These are phyloP conservation scores for Yponomeuta cagnagella DNA, from an alignment of 2,888 invertebrate species.

Conservation along the genomic window DNA sequence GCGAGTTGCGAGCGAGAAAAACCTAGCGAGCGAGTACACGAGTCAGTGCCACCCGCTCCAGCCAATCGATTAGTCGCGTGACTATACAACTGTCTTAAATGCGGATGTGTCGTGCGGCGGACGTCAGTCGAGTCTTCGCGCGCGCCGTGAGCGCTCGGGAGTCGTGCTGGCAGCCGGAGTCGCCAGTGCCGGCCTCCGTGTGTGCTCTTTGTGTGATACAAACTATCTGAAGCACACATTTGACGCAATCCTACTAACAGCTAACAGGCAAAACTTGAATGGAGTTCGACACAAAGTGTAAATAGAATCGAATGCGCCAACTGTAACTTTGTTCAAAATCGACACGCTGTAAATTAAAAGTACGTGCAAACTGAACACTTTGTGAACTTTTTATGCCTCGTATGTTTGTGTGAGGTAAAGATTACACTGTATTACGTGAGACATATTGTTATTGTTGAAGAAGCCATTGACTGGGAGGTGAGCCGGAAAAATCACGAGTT, in stretches of 20 bases:
- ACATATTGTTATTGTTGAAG: background rate
- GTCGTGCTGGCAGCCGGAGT: background rate
- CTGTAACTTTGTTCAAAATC: background rate
- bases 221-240: background rate
- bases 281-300: background rate
- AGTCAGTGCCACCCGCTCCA: conserved; percentile 65
- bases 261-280: background rate
- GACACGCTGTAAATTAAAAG: background rate
- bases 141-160: conserved; percentile 47
- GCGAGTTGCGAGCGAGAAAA: conserved; percentile 51
- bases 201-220: conserved; percentile 9
- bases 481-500: conserved; percentile 13
- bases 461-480: conserved; percentile 18
- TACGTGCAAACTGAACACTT: background rate
- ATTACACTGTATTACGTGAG: background rate
- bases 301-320: background rate
- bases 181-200: background rate
- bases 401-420: conserved; percentile 4
- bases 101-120: conserved; percentile 73
- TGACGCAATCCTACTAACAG: background rate
- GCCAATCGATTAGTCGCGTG: conserved; percentile 77
- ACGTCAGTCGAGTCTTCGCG: conserved; percentile 69
- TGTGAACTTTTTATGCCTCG: background rate
- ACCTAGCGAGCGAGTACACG: conserved; percentile 44
- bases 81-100: conserved; percentile 76